Conservation (phyloP, 2,113 vertebrate species). For the Pollachius pollachius region DNA sequence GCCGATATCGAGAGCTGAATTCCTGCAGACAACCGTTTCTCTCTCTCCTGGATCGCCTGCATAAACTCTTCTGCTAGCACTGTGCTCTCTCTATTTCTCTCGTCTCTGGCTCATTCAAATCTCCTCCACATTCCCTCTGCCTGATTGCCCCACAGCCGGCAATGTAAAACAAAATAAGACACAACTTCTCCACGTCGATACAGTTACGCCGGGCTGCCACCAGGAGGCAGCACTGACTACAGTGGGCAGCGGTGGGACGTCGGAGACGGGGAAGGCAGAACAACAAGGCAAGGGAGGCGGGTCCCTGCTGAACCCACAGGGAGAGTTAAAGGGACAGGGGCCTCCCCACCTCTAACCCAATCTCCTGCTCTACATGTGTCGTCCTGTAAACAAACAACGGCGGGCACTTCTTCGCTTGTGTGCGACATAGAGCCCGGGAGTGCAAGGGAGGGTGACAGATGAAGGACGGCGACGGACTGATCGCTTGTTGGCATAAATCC, state of each 20-base stretch:
- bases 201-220: slow-evolving; percentile 37
- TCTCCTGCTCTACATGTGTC: slow-evolving; percentile 39
- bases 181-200: not conserved
- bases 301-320: slow-evolving; percentile 46
- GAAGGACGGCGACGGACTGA: slow-evolving; percentile 1
- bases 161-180: slow-evolving; percentile 34
- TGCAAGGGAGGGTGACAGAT: slow-evolving; percentile 10
- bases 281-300: slow-evolving; percentile 65
- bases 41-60: too few relatives aligned
- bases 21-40: too few relatives aligned
- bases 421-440: slow-evolving; percentile 16
- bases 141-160: slow-evolving; percentile 3
- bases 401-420: slow-evolving; percentile 35
- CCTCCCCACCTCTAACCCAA: slow-evolving; percentile 34
- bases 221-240: slow-evolving; percentile 57
- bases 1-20: too few relatives aligned
- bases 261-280: slow-evolving; percentile 39
- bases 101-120: too few relatives aligned
- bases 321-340: slow-evolving; percentile 58
- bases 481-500: not conserved
- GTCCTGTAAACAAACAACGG: slow-evolving; percentile 56
- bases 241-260: slow-evolving; percentile 22
- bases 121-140: slow-evolving; percentile 40
- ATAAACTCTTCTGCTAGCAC: not conserved
- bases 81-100: too few relatives aligned